Evolutionary conservation across 2,888 invertebrate genomes (phyloP), one percentile per base, ranked within the genome.

Genomic region (Agriopis marginaria): DNA sequence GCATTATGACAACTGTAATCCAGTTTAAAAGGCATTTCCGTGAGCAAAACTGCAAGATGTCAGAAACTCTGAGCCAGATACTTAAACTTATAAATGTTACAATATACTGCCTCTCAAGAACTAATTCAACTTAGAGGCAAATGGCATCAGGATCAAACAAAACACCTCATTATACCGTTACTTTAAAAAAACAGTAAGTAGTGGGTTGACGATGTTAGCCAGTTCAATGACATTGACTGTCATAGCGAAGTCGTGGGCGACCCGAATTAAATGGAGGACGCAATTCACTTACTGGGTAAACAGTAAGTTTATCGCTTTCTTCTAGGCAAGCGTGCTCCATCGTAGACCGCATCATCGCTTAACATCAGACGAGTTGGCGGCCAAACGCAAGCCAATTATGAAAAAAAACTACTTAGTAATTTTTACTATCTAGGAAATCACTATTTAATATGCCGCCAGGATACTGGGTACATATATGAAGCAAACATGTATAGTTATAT

Each of bases 231-330:
- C 60, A 60, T 49, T 23, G 10, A 39, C 49, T 14, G 60, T 49
- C 11, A 60, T 60, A 49, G 49, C 42, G 12, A 56, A 49, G 63
- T 47, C 40, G 54, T 63, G 55, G 63, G 47, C 63, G 54, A 63
- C 45, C 32, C 45, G 32, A 44, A 47, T 62, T 53, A 32, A 53
- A 53, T 32, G n/a, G 61, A 50, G 12, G 51, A 53, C 44, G 44
- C 53, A 44, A 62, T 62, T 62, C 62, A 53, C 62, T 62, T 44
- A 42, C 50, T 40, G 5, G 7, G 50, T 50, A 40, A 9, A 40
- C 11, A 47, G n/a, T n/a, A n/a, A n/a, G n/a, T n/a, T n/a, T n/a
- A n/a, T n/a, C n/a, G n/a, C n/a, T n/a, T n/a, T n/a, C n/a, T n/a
- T n/a, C n/a, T n/a, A n/a, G n/a, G n/a, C n/a, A n/a, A n/a, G n/a